Conservation (phyloP, 2,888 invertebrate species). For the Eueremaeus valkanovi region DNA sequence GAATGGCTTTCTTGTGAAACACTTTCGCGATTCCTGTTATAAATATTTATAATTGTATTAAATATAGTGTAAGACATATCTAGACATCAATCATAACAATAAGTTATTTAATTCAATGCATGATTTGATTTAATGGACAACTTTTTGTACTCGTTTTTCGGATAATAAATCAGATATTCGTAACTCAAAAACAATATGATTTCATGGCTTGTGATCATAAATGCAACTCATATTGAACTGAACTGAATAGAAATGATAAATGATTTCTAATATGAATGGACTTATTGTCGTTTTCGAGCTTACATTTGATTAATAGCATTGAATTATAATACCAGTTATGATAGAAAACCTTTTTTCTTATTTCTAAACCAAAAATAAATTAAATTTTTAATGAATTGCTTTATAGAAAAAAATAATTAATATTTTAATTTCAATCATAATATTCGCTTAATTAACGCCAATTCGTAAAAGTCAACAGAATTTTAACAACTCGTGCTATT, state of each 20-base stretch:
- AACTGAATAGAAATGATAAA: background rate
- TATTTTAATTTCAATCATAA: too few relatives aligned
- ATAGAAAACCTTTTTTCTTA: too few relatives aligned
- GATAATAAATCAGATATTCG: background rate
- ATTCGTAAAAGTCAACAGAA: too few relatives aligned
- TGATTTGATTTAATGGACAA: background rate
- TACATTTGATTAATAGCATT: too few relatives aligned
- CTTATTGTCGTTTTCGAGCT: background rate
- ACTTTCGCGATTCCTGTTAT: background rate
- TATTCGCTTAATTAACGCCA: too few relatives aligned
- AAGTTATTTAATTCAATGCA: constrained; percentile 8
- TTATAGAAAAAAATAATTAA: too few relatives aligned
- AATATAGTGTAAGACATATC: background rate
- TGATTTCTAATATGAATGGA: background rate
- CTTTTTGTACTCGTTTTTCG: background rate
- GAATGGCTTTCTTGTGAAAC: too few relatives aligned
- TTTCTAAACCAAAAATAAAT: too few relatives aligned
- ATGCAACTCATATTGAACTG: background rate
- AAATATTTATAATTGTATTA: constrained; percentile 1
- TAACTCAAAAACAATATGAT: constrained; percentile 16
- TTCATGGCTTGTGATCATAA: constrained; percentile 1
- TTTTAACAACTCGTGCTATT: too few relatives aligned
- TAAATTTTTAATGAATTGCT: too few relatives aligned
- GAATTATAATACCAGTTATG: too few relatives aligned
- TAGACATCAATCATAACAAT: background rate